A percentile compares a stretch with the other conserved stretches of the same genome.
Conservation (phyloP, 2,113 vertebrate genomes). For the Chinchilla lanigera region DNA sequence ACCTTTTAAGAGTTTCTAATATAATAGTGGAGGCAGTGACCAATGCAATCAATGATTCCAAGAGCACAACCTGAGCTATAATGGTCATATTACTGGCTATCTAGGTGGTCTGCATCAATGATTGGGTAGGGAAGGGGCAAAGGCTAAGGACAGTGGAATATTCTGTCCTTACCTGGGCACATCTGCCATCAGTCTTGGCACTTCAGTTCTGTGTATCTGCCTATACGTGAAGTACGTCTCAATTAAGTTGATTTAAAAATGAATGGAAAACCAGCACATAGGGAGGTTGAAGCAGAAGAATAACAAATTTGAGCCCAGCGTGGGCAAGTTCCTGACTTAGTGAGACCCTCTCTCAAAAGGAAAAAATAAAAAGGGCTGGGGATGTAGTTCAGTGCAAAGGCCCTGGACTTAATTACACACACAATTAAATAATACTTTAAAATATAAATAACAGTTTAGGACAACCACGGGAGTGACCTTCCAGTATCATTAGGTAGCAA, state of each 20-base stretch:
- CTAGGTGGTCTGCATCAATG: not conserved
- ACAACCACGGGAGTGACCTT: not conserved
- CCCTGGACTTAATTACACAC: not conserved
- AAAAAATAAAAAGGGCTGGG: not conserved
- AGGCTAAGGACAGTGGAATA: not conserved
- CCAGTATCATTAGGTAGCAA: not conserved
- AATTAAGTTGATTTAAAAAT: not conserved
- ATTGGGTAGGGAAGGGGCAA: too few relatives aligned
- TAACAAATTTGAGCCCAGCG: not conserved
- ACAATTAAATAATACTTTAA: not conserved
- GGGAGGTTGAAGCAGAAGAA: not conserved
- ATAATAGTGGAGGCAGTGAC: not conserved
- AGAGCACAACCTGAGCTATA: not conserved
- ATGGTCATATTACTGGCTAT: not conserved
- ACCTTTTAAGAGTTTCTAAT: not conserved
- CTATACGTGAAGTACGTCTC: not conserved
- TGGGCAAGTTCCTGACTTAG: not conserved
- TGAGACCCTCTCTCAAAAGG: not conserved
- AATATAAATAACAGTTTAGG: not conserved
- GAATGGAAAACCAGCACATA: not conserved
- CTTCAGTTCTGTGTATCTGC: not conserved
- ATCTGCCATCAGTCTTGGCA: not conserved
- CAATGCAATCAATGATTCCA: not conserved
- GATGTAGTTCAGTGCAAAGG: not conserved
- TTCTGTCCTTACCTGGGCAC: fast-evolving